Evolutionary conservation across 2,797 vertebrate species (phyloP).

Genomic region (Anguilla marmorata): DNA sequence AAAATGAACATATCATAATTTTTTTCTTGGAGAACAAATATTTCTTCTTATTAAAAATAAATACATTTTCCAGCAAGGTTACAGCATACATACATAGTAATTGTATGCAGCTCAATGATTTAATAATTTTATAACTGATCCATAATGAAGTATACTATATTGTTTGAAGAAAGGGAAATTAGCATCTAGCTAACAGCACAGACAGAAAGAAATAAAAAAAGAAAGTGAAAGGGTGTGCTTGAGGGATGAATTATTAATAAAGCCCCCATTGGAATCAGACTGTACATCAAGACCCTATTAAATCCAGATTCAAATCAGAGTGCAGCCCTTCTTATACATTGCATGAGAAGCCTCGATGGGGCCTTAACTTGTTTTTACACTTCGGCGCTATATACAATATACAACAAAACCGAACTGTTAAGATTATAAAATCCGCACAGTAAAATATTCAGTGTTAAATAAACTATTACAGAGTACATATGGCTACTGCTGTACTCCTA

Average conservation of each 20-base stretch:
- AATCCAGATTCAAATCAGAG: conserved; percentile 45
- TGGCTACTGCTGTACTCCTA: no score
- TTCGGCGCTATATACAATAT: conserved; percentile 73
- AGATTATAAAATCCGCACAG: no score
- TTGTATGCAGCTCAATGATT: background rate
- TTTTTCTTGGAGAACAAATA: background rate
- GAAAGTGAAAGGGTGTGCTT: conserved; percentile 20
- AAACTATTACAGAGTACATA: no score
- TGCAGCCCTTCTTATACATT: conserved; percentile 78
- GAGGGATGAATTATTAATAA: conserved; percentile 57
- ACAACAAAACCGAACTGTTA: no score
- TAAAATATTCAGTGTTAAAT: no score
- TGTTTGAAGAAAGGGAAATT: background rate
- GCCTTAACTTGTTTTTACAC: conserved; percentile 87
- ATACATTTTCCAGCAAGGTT: background rate
- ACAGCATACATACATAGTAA: background rate
- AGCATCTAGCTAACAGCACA: background rate
- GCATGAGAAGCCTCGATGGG: conserved; percentile 79
- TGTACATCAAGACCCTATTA: no score
- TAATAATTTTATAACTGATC: background rate
- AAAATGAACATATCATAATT: background rate
- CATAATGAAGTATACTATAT: background rate
- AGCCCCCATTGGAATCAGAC: conserved; percentile 47
- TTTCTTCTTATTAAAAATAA: background rate
- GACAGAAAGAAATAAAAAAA: conserved; percentile 28